Evolutionary conservation across 1,140 invertebrate species (phyloP).

Genomic region (Cylas formicarius): DNA sequence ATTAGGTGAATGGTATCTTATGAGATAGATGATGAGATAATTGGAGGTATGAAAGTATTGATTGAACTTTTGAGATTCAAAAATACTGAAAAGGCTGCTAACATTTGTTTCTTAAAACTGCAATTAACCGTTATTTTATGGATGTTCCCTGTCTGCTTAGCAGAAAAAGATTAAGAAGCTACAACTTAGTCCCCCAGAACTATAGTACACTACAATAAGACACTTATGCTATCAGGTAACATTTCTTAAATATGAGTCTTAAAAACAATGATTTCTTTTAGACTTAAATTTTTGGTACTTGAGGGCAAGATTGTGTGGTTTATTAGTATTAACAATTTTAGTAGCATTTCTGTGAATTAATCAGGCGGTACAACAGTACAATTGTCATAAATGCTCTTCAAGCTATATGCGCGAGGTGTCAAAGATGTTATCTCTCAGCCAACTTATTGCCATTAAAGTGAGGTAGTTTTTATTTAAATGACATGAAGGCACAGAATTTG

Average conservation of each 20-base stretch:
- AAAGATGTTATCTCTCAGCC: not conserved
- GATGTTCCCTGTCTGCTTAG: too few species aligned
- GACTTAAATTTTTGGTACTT: not conserved
- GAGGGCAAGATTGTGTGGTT: not conserved
- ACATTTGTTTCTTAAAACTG: too few species aligned
- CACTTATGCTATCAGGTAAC: too few species aligned
- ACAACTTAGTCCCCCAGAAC: too few species aligned
- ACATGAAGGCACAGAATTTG: not conserved
- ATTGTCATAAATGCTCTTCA: not conserved
- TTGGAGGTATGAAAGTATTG: too few species aligned
- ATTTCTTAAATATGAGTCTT: not conserved
- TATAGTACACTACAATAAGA: too few species aligned
- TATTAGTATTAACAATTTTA: not conserved
- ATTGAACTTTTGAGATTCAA: too few species aligned
- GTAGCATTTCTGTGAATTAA: not conserved
- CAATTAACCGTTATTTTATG: too few species aligned
- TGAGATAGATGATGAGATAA: too few species aligned
- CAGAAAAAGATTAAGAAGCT: too few species aligned
- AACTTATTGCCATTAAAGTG: not conserved
- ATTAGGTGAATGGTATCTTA: too few species aligned
- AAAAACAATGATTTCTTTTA: not conserved
- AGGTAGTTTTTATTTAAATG: slow-evolving; percentile 3
- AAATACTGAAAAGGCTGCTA: too few species aligned
- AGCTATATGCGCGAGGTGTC: not conserved
- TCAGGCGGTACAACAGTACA: not conserved